Percentiles rank a stretch among this genome's conserved stretches.
phyloP scores from a whole-genome alignment of 2,113 vertebrate species.

The Diadophis punctatus region DNA sequence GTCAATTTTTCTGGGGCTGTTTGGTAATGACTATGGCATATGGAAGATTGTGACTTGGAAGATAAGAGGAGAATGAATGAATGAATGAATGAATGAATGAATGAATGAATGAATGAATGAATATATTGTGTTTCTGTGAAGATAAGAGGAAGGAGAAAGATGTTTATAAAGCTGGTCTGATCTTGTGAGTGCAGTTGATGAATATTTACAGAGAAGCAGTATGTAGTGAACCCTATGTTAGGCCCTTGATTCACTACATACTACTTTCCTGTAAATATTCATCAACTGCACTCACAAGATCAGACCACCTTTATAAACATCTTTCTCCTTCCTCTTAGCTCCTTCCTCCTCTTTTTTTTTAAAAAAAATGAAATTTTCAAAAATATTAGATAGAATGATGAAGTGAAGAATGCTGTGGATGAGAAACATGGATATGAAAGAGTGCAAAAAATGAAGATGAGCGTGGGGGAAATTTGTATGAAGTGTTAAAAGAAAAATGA shows the following conservation, averaged over 20 bases:
- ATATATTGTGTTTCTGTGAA: not conserved
- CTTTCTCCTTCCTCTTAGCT: not conserved
- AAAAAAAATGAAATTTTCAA: not conserved
- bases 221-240: not conserved
- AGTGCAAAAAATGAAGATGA: not conserved
- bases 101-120: not conserved
- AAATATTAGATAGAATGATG: not conserved
- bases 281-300: not conserved
- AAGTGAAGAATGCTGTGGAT: not conserved
- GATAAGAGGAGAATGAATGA: not conserved
- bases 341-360: not conserved
- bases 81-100: not conserved
- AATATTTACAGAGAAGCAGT: not conserved
- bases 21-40: not conserved
- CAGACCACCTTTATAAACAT: not conserved
- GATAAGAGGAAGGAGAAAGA: not conserved
- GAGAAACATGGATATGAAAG: not conserved
- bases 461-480: not conserved
- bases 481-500: not conserved
- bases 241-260: not conserved
- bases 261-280: not conserved
- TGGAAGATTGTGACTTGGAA: not conserved
- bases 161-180: not conserved
- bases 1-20: not conserved
- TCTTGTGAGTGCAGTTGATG: not conserved